phyloP scores from a whole-genome alignment of 2,113 vertebrate genomes.

The Tyto alba region DNA sequence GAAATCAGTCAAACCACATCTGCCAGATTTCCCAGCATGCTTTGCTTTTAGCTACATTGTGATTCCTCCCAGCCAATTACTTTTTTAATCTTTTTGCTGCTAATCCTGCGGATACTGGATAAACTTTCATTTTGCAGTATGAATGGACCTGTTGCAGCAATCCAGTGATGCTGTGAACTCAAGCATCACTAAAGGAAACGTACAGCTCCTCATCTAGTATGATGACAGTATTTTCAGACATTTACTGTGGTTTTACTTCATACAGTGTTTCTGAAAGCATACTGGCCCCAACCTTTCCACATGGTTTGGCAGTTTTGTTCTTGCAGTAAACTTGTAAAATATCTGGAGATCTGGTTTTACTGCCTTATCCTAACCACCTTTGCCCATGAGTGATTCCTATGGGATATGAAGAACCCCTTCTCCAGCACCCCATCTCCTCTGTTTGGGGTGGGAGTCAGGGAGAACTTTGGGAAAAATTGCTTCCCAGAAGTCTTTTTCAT shows the following conservation, averaged over 20 bases:
- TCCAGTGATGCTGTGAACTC: neutral
- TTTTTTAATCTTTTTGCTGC: neutral
- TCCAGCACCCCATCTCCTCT: neutral
- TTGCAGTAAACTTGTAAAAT: neutral
- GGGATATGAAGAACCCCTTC: neutral
- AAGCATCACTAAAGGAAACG: neutral
- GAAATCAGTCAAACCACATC: neutral
- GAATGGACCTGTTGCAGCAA: neutral
- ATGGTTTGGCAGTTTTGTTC: neutral
- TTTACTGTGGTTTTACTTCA: neutral
- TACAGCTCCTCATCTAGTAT: neutral
- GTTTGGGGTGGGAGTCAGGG: neutral
- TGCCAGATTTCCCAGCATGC: neutral
- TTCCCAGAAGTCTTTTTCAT: neutral
- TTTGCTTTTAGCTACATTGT: neutral
- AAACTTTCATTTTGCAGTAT: neutral
- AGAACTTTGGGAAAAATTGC: neutral
- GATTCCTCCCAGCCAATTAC: neutral
- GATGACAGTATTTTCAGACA: neutral
- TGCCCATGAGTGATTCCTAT: neutral
- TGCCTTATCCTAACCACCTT: neutral
- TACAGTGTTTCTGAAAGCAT: neutral
- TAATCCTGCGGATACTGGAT: neutral
- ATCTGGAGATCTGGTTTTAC: neutral
- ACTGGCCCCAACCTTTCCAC: neutral